A percentile compares a stretch with the other conserved stretches of the same genome.
Evolutionary conservation across 2,888 invertebrate species (phyloP).

Genomic region (Ypsolopha scabrella): DNA sequence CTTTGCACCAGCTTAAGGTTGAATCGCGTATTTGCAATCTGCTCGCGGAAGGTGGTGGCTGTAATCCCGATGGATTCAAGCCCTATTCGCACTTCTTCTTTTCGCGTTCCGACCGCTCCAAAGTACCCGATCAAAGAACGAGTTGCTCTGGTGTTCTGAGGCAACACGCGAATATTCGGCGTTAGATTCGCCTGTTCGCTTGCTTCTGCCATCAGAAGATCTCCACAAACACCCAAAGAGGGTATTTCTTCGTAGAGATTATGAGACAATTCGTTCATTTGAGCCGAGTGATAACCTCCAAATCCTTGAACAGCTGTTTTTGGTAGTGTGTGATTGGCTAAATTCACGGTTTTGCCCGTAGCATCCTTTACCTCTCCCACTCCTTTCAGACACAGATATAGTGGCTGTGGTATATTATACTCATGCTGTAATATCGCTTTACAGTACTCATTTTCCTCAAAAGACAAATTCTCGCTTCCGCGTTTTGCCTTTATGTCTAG

Average conservation of each 20-base stretch:
- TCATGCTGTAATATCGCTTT: slow-evolving; percentile 16
- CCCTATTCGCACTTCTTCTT: slow-evolving; percentile 1
- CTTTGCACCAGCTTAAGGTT: not conserved
- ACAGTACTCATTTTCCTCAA: slow-evolving; percentile 16
- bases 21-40: not conserved
- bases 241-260: slow-evolving; percentile 9
- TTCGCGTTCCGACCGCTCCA: slow-evolving; percentile 4
- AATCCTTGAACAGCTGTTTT: not conserved
- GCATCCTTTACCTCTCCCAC: slow-evolving; percentile 14
- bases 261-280: slow-evolving; percentile 16
- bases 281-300: slow-evolving; percentile 7
- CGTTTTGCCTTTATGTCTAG: slow-evolving; percentile 18
- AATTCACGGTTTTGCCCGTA: slow-evolving; percentile 6
- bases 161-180: slow-evolving; percentile 18
- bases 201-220: slow-evolving; percentile 27
- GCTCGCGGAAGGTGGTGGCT: not conserved
- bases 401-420: slow-evolving; percentile 22
- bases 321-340: not conserved
- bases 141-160: slow-evolving; percentile 6
- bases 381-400: slow-evolving; percentile 14
- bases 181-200: slow-evolving; percentile 13
- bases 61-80: not conserved
- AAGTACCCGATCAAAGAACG: not conserved
- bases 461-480: slow-evolving; percentile 15
- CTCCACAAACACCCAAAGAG: slow-evolving; percentile 10